Evolutionary conservation across 2,888 invertebrate genomes (phyloP).

Genomic region (Pristionchus fissidentatus): DNA sequence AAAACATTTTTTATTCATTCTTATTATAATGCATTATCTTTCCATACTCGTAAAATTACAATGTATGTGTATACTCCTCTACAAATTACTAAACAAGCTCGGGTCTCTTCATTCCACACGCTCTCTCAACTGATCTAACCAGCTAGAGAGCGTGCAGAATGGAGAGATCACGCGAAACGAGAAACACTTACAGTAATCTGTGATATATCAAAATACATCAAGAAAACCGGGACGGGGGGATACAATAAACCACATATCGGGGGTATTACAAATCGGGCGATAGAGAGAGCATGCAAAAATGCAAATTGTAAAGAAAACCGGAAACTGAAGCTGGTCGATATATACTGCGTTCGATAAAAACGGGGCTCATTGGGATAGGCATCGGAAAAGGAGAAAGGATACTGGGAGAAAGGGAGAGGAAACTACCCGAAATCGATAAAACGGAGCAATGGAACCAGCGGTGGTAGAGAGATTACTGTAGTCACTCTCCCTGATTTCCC

Average conservation of each 20-base stretch:
- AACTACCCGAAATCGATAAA: neutral
- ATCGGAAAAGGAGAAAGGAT: neutral
- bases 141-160: neutral
- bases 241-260: too few relatives aligned
- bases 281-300: neutral
- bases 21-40: too few relatives aligned
- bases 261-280: too few relatives aligned
- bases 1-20: too few relatives aligned
- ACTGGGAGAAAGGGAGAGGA: neutral
- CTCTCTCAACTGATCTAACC: constrained; percentile 4
- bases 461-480: constrained; percentile 32
- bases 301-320: constrained; percentile 22
- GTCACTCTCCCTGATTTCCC: constrained; percentile 1
- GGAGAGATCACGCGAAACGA: neutral
- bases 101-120: too few relatives aligned
- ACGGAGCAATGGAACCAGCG: constrained; percentile 35
- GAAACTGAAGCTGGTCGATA: constrained; percentile 26
- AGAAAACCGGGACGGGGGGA: neutral
- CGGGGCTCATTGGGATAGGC: constrained; percentile 18
- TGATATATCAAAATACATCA: constrained; percentile 15
- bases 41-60: constrained; percentile 14
- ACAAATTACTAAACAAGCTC: neutral
- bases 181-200: neutral
- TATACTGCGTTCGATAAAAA: constrained; percentile 9
- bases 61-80: constrained; percentile 1